A percentile compares a stretch with the other conserved stretches of the same genome.
phyloP scores from a whole-genome alignment of 2,888 invertebrate genomes.

The Drosophila affinis region DNA sequence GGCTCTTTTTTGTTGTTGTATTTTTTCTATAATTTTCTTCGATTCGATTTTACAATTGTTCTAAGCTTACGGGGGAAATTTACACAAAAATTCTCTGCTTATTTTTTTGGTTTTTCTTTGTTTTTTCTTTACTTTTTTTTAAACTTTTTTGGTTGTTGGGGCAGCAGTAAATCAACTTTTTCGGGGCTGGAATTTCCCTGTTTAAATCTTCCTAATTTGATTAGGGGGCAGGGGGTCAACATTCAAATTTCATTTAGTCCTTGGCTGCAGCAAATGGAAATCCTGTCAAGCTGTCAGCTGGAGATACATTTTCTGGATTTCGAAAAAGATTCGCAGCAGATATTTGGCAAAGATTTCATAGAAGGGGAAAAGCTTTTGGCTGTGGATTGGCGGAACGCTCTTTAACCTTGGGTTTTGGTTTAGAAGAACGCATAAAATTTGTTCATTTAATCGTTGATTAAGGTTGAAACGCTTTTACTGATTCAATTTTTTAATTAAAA shows the following conservation, averaged over 20 bases:
- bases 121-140: neutral
- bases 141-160: neutral
- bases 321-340: neutral
- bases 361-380: neutral
- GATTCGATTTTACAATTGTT: slow-evolving; percentile 7
- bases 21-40: slow-evolving; percentile 7
- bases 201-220: slow-evolving; percentile 1
- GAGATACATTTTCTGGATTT: neutral
- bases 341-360: neutral
- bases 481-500: too few relatives aligned
- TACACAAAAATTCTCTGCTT: slow-evolving; percentile 16
- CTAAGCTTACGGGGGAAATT: slow-evolving; percentile 13
- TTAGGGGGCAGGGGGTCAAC: neutral
- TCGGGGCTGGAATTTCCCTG: slow-evolving; percentile 5
- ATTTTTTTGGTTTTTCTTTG: slow-evolving; percentile 11
- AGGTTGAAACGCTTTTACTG: too few relatives aligned
- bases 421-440: neutral
- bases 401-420: neutral
- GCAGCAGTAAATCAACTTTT: slow-evolving; percentile 17
- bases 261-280: neutral
- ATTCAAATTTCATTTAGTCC: slow-evolving; percentile 1
- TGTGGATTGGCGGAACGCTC: neutral
- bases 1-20: slow-evolving; percentile 16
- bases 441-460: too few relatives aligned
- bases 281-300: neutral